Percentiles rank a stretch among this genome's conserved stretches.
Evolutionary conservation across 2,113 vertebrate genomes (phyloP).

Genomic region (Dipodomys ordii): DNA sequence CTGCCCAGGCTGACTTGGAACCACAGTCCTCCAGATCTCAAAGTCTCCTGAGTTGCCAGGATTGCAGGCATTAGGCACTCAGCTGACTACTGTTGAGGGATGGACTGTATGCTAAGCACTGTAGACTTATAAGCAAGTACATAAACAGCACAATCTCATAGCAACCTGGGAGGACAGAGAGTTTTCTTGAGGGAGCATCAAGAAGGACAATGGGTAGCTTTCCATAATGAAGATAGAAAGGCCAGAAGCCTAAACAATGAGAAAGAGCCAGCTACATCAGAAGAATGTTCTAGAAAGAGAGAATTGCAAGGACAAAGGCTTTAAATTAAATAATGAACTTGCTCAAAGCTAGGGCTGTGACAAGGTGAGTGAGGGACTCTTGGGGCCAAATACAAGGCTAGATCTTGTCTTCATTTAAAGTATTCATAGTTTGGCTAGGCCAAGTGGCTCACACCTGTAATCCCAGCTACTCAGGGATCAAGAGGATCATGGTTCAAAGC

Average conservation of each 20-base stretch:
- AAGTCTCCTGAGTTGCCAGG: too few relatives aligned
- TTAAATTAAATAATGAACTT: neutral
- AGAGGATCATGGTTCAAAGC: too few relatives aligned
- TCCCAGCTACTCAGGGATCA: too few relatives aligned
- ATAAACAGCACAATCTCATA: neutral
- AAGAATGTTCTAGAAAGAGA: neutral
- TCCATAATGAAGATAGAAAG: neutral
- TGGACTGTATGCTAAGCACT: neutral
- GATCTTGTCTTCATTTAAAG: neutral
- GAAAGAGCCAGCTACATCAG: neutral
- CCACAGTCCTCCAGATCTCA: too few relatives aligned
- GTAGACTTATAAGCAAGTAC: neutral
- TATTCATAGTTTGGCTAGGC: neutral
- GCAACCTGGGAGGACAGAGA: neutral
- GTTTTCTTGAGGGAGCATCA: too few relatives aligned
- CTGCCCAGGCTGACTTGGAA: too few relatives aligned
- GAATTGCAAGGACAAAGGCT: neutral
- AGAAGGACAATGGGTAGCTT: neutral
- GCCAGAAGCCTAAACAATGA: neutral
- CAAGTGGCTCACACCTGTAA: too few relatives aligned
- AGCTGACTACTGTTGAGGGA: neutral
- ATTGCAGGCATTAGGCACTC: too few relatives aligned
- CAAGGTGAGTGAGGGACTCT: rapidly evolving
- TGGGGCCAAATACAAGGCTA: neutral
- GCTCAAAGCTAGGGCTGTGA: neutral